Percentiles rank a stretch among this genome's conserved stretches.
Evolutionary conservation across 2,888 invertebrate genomes (phyloP).

Genomic region (Drosophila robusta): DNA sequence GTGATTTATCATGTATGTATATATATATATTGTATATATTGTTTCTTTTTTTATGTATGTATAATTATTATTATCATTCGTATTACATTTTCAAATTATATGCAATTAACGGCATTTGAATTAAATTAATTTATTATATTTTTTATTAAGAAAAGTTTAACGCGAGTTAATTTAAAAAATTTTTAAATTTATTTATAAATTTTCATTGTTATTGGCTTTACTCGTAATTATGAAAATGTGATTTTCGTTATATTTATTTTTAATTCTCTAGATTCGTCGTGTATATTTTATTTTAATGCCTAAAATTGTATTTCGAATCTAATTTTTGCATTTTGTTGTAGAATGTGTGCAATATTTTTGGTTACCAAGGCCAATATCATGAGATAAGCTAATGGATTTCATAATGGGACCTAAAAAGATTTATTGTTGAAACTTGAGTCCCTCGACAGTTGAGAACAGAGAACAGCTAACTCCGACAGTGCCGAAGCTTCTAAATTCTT

Average conservation of each 20-base stretch:
- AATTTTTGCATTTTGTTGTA: conserved; percentile 43
- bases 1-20: conserved; percentile 58
- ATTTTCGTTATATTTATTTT: conserved; percentile 14
- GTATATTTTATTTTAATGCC: conserved; percentile 72
- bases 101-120: conserved; percentile 40
- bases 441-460: conserved; percentile 64
- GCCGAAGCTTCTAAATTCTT: conserved; percentile 53
- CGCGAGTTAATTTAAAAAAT: conserved; percentile 65
- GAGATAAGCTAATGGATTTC: conserved; percentile 29
- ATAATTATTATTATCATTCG: conserved; percentile 69
- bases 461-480: conserved; percentile 45
- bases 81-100: conserved; percentile 67
- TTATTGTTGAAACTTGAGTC: conserved; percentile 76
- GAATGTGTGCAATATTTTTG: conserved; percentile 53
- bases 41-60: conserved; percentile 21
- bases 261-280: conserved; percentile 40
- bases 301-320: conserved; percentile 63
- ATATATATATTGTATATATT: conserved; percentile 26
- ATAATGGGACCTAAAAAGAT: conserved; percentile 60
- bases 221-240: conserved; percentile 21
- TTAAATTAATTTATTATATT: conserved; percentile 42
- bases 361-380: conserved; percentile 48
- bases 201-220: conserved; percentile 31
- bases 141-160: conserved; percentile 62
- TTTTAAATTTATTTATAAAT: conserved; percentile 42